phyloP scores from a whole-genome alignment of 30 jellyfish, hydroid and myxozoan species.

The Aurelia aurita complex sp. Pacific region DNA sequence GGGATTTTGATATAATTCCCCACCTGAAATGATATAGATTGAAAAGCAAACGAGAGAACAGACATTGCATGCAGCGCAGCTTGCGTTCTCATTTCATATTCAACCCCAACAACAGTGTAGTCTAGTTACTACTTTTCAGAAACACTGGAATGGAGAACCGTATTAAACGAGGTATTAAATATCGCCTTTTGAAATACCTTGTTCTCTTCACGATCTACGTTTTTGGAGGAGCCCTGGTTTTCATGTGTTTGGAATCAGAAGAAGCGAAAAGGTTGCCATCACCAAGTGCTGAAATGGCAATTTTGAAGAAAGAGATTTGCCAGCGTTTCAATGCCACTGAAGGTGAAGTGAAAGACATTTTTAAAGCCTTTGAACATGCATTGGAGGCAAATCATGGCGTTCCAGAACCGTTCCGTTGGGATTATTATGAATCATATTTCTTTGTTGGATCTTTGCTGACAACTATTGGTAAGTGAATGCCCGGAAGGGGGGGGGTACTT shows the following conservation, averaged over 20 bases:
- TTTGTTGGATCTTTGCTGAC: slow-evolving; percentile 22
- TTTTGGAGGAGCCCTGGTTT: slow-evolving; percentile 15
- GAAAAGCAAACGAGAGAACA: too few species aligned
- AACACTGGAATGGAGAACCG: not conserved
- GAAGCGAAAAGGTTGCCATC: not conserved
- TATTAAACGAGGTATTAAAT: not conserved
- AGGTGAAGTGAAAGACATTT: not conserved
- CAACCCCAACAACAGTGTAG: not conserved
- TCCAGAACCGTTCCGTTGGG: slow-evolving; percentile 3
- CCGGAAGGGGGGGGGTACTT: too few species aligned
- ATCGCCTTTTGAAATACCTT: not conserved
- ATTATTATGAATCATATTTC: slow-evolving; percentile 18
- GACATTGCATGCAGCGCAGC: too few species aligned
- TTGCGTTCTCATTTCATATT: too few species aligned
- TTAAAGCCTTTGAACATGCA: not conserved
- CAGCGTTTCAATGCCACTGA: not conserved
- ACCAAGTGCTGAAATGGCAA: not conserved
- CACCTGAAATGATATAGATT: too few species aligned
- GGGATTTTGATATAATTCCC: too few species aligned
- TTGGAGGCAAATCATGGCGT: not conserved
- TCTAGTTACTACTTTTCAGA: not conserved
- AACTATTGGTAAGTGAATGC: slow-evolving; percentile 12
- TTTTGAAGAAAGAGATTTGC: not conserved
- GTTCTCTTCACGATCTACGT: not conserved
- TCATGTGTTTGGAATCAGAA: slow-evolving; percentile 10